Base-by-base conservation (phyloP, 2,888 invertebrate genomes). In the Chrysodeixis includens region DNA sequence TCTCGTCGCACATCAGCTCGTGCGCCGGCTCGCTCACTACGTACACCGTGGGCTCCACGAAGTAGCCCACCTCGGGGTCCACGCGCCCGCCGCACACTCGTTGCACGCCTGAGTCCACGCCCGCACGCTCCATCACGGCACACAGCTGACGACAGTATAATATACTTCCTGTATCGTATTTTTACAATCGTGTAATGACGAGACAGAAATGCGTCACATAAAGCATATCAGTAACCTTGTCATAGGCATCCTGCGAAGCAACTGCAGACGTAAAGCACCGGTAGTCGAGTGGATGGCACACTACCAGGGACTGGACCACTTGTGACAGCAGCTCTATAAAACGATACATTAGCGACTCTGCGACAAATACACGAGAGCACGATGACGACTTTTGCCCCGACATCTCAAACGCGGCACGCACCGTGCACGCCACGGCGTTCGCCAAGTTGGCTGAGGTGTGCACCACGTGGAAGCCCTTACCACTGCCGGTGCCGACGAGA, bases 341-440 rank as follows among this genome's bases (percentile, higher is more conserved):
- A 22, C 83, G 74, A 98, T 98, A 99, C 58, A 98, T 86, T 14
- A 73, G 54, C 0, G 98, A 98, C 86, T 97, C 96, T 0, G 99
- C 98, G 30, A 98, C 97, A 90, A 98, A 99, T 95, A 98, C 96
- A 81, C 99, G 95, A 20, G 98, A 98, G 86, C 98, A 98, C 0
- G 99, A 99, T n/a, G 98, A 98, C 90, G 99, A 99, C 89, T 99
- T 99, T 90, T 99, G 99, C 6, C 99, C 99, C 83, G 97, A 97
- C 90, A 96, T 99, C 92, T 99, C 99, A 88, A 98, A 99, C 1
- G 98, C 96, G 44, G 98, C 97, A 74, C 97, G 96, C 69, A 98
- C 97, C 0, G 98, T 98, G 32, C 97, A 96, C 56, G 96, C 96
- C 5, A 98, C 96, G 1, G 98, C 98, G 14, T 97, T 95, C 14